Percentiles rank a stretch among this genome's conserved stretches.
These are phyloP conservation scores for Orthosia gothica DNA, from an alignment of 2,888 invertebrate species.

Conservation along the genomic window DNA sequence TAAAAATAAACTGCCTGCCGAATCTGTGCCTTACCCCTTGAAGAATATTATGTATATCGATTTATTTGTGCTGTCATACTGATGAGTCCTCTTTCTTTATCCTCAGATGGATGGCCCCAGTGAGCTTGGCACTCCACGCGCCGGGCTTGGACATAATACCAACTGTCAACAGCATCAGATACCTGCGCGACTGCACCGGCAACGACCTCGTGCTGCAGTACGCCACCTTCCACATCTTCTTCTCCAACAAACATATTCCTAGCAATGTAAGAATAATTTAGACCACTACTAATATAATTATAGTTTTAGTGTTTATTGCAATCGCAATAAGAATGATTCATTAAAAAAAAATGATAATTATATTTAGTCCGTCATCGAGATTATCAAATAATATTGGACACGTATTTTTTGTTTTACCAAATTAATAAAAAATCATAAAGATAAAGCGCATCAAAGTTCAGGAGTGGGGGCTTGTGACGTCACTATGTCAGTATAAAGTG, in stretches of 20 bases:
- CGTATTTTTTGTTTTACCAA: too few relatives aligned
- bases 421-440: too few relatives aligned
- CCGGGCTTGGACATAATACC: slow-evolving; percentile 96
- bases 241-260: slow-evolving; percentile 96
- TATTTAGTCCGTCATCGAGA: too few relatives aligned
- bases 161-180: slow-evolving; percentile 95
- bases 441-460: too few relatives aligned
- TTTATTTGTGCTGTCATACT: background rate
- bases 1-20: too few relatives aligned
- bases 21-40: background rate
- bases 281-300: too few relatives aligned
- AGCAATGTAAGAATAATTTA: slow-evolving; percentile 79
- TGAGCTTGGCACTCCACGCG: slow-evolving; percentile 97
- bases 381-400: too few relatives aligned
- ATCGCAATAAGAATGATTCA: background rate
- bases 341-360: too few relatives aligned
- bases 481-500: too few relatives aligned
- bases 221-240: slow-evolving; percentile 97
- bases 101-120: slow-evolving; percentile 95
- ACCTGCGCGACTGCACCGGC: slow-evolving; percentile 94
- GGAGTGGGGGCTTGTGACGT: too few relatives aligned
- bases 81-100: slow-evolving; percentile 30
- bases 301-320: background rate
- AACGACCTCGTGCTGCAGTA: slow-evolving; percentile 94
- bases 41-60: background rate